These are phyloP conservation scores for Helicoverpa armigera DNA, from an alignment of 1,140 invertebrate species.

Conservation along the genomic window DNA sequence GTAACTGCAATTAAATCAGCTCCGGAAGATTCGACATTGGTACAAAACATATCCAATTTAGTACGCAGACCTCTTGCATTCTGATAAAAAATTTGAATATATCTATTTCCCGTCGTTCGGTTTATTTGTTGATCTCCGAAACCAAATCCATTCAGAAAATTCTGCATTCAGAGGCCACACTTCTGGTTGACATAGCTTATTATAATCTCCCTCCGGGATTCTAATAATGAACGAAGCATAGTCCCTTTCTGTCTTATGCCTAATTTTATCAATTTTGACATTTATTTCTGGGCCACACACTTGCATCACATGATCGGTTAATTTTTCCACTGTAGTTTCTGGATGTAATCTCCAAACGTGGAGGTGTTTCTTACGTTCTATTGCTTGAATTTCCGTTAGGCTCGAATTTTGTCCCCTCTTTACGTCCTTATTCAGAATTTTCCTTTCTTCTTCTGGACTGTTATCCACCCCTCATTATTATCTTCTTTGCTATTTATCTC, in stretches of 20 bases:
- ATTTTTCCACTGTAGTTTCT: constrained; percentile 50
- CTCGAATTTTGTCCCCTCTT: constrained; percentile 41
- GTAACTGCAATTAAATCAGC: constrained; percentile 30
- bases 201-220: constrained; percentile 48
- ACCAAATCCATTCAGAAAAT: constrained; percentile 62
- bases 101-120: constrained; percentile 11
- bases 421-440: not conserved
- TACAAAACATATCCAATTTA: not conserved
- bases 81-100: not conserved
- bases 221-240: constrained; percentile 57
- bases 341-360: constrained; percentile 59
- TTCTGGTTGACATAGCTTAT: constrained; percentile 51
- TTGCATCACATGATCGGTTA: constrained; percentile 50
- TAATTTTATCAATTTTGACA: constrained; percentile 56
- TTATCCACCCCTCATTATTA: not conserved
- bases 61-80: no score
- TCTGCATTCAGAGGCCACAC: constrained; percentile 56
- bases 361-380: constrained; percentile 56
- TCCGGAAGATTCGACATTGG: not conserved
- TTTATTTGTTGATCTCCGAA: constrained; percentile 52
- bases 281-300: constrained; percentile 44
- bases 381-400: constrained; percentile 46
- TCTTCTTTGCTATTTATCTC: no score
- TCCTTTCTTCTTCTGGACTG: not conserved
- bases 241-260: constrained; percentile 56